Conservation (phyloP, 2,797 vertebrate genomes). For the Sebastolobus alascanus region DNA sequence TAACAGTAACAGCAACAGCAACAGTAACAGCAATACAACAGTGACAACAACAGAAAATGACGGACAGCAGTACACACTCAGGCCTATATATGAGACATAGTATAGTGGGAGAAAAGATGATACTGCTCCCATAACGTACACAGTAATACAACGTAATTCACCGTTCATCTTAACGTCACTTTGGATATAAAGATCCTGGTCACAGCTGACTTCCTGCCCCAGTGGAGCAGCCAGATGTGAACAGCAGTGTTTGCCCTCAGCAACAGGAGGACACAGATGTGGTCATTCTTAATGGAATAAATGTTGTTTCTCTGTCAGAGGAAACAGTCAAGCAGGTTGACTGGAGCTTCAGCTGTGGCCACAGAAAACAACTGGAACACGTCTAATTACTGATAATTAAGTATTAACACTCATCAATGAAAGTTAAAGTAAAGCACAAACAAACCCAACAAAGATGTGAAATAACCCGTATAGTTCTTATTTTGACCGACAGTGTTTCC, state of each 20-base stretch:
- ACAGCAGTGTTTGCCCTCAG: constrained; percentile 4
- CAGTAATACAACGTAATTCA: not conserved
- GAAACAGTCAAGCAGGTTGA: constrained; percentile 1
- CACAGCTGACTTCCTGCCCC: not conserved
- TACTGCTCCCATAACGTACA: not conserved
- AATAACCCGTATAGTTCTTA: not conserved
- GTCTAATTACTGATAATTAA: not conserved
- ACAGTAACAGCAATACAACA: too few species aligned
- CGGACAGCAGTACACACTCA: too few species aligned
- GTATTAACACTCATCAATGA: not conserved
- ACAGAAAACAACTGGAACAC: not conserved
- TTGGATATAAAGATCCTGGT: constrained; percentile 1
- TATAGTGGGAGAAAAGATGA: not conserved
- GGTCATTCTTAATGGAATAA: constrained; percentile 19
- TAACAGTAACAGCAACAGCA: too few species aligned
- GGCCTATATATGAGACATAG: not conserved
- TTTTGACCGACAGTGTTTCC: not conserved
- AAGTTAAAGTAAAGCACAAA: not conserved
- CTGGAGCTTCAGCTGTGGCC: constrained; percentile 18
- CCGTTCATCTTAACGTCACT: not conserved
- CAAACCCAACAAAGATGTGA: not conserved
- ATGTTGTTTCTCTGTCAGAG: not conserved
- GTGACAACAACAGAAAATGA: too few species aligned
- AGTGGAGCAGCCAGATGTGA: not conserved
- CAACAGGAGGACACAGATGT: constrained; percentile 5